Conservation (phyloP, 2,888 invertebrate genomes). For the Ormyrus labotus region DNA sequence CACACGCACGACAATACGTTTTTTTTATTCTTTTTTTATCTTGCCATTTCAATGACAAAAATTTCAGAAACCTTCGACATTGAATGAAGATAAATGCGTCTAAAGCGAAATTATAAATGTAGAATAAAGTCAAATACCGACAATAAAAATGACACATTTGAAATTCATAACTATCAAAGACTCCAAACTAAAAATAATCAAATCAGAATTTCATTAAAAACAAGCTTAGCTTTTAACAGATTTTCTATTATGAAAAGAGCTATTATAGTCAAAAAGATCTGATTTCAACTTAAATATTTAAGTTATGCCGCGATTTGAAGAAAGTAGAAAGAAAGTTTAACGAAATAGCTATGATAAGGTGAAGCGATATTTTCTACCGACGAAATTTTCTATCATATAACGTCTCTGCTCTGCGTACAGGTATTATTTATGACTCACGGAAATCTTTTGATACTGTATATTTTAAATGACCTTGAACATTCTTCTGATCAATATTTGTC, state of each 20-base stretch:
- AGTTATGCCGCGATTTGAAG: constrained; percentile 20
- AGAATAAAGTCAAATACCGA: constrained; percentile 46
- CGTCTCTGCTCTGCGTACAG: too few species aligned
- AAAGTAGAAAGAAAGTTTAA: constrained; percentile 27
- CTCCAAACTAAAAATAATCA: constrained; percentile 24
- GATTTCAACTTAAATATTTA: constrained; percentile 29
- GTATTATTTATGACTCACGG: too few species aligned
- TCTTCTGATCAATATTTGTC: too few species aligned
- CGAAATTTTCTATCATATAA: too few species aligned
- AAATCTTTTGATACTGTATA: too few species aligned
- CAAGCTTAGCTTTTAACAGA: constrained; percentile 9
- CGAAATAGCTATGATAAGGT: too few species aligned
- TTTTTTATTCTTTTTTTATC: constrained; percentile 23
- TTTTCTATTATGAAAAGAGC: constrained; percentile 10
- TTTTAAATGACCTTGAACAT: too few species aligned
- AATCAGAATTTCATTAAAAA: constrained; percentile 23
- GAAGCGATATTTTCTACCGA: too few species aligned
- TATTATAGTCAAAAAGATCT: background rate
- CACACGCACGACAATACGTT: constrained; percentile 36
- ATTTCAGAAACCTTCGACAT: background rate
- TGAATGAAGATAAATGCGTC: background rate
- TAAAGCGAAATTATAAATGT: constrained; percentile 21
- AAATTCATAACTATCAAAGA: constrained; percentile 32
- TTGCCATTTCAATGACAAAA: constrained; percentile 26
- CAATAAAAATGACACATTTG: constrained; percentile 50